phyloP scores from a whole-genome alignment of 2,888 invertebrate genomes.

The Poecilobothrus nobilitatus region DNA sequence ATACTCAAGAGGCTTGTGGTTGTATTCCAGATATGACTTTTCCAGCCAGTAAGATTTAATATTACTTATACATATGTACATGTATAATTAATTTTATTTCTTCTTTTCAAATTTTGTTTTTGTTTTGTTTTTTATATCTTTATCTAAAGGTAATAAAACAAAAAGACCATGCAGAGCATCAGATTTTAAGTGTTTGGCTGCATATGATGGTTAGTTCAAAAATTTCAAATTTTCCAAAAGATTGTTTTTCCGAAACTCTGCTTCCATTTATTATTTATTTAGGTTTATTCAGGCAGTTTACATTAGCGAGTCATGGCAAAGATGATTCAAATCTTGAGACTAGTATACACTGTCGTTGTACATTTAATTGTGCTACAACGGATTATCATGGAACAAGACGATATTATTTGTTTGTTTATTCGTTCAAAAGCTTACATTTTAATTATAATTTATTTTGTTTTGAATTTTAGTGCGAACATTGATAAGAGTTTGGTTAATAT shows the following conservation, averaged over 20 bases:
- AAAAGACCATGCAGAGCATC: background rate
- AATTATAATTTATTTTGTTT: background rate
- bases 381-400: background rate
- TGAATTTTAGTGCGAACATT: background rate
- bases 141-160: background rate
- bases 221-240: background rate
- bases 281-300: background rate
- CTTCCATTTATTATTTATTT: too few relatives aligned
- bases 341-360: background rate
- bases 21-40: constrained; percentile 1
- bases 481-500: background rate
- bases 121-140: too few relatives aligned
- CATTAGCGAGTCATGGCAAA: background rate
- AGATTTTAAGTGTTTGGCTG: background rate
- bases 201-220: background rate
- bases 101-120: background rate
- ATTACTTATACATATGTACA: too few relatives aligned
- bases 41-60: background rate
- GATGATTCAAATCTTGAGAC: background rate
- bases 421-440: background rate
- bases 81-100: background rate
- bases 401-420: background rate
- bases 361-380: background rate
- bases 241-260: background rate
- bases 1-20: background rate